A percentile compares a stretch with the other conserved stretches of the same genome.
phyloP scores from a whole-genome alignment of 2,888 invertebrate species.

The Dasypogon diadema region DNA sequence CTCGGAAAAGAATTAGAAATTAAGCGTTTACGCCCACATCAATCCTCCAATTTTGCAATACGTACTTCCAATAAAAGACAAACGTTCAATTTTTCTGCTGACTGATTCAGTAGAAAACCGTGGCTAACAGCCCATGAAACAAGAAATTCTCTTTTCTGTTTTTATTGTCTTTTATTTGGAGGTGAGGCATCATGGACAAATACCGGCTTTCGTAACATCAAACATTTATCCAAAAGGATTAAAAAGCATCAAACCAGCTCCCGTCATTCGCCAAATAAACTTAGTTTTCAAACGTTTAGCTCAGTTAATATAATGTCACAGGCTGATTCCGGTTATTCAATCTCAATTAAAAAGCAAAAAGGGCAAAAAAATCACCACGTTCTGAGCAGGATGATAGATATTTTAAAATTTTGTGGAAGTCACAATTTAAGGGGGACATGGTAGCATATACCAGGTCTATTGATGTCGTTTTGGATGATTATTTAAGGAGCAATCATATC shows the following conservation, averaged over 20 bases:
- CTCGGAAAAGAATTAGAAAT: background rate
- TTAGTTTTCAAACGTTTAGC: background rate
- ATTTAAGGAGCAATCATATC: background rate
- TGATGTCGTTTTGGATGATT: background rate
- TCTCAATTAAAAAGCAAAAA: background rate
- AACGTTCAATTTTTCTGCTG: background rate
- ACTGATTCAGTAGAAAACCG: background rate
- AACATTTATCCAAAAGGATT: background rate
- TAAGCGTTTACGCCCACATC: background rate
- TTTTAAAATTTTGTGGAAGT: no score
- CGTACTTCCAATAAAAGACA: background rate
- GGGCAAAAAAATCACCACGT: background rate
- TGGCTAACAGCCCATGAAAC: background rate
- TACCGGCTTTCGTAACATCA: background rate
- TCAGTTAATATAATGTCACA: background rate
- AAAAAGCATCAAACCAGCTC: background rate
- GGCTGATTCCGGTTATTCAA: background rate
- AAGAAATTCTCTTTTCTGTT: background rate
- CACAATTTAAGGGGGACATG: background rate
- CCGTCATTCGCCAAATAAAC: background rate
- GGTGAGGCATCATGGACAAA: background rate
- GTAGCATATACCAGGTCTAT: background rate
- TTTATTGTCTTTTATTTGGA: background rate
- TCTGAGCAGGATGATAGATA: no score
- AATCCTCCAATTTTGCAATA: background rate